Conservation (phyloP, 2,888 invertebrate genomes). For the Argyresthia goedartella region DNA sequence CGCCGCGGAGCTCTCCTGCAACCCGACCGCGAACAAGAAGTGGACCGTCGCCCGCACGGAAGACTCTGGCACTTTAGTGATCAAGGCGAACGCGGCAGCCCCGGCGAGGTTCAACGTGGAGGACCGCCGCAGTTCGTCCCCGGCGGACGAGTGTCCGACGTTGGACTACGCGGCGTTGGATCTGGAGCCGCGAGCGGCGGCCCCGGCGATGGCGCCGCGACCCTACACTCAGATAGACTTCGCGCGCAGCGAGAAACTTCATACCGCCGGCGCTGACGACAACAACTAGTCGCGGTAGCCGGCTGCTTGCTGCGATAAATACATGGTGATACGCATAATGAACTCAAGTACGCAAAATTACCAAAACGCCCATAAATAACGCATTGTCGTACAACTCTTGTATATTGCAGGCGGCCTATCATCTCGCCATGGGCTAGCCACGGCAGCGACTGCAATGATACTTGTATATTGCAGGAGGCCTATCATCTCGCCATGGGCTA, state of each 20-base stretch:
- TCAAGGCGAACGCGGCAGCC: slow-evolving; percentile 11
- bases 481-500: too few relatives aligned
- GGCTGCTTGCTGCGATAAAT: too few relatives aligned
- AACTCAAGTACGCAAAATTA: too few relatives aligned
- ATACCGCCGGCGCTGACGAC: slow-evolving; percentile 20
- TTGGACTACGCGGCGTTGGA: slow-evolving; percentile 58
- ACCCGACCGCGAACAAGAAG: slow-evolving; percentile 57
- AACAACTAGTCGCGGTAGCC: too few relatives aligned
- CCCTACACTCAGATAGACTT: slow-evolving; percentile 88
- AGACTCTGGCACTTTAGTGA: too few relatives aligned
- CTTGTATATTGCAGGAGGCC: too few relatives aligned
- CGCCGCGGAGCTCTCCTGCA: slow-evolving; percentile 31
- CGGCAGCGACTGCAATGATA: too few relatives aligned
- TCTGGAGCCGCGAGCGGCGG: slow-evolving; percentile 43
- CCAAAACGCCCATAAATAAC: too few relatives aligned
- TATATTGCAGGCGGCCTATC: too few relatives aligned
- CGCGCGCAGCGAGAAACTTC: slow-evolving; percentile 71
- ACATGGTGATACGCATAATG: too few relatives aligned
- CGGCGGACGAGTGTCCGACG: slow-evolving; percentile 16
- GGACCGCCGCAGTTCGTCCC: slow-evolving; percentile 14
- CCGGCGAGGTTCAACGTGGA: slow-evolving; percentile 25
- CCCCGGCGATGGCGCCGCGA: slow-evolving; percentile 56
- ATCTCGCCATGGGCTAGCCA: too few relatives aligned
- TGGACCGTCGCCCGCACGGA: slow-evolving; percentile 17
- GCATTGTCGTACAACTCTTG: too few relatives aligned